Evolutionary conservation across 2,888 invertebrate genomes (phyloP), one percentile per base, ranked within the genome.

Genomic region (Emmelina monodactyla): DNA sequence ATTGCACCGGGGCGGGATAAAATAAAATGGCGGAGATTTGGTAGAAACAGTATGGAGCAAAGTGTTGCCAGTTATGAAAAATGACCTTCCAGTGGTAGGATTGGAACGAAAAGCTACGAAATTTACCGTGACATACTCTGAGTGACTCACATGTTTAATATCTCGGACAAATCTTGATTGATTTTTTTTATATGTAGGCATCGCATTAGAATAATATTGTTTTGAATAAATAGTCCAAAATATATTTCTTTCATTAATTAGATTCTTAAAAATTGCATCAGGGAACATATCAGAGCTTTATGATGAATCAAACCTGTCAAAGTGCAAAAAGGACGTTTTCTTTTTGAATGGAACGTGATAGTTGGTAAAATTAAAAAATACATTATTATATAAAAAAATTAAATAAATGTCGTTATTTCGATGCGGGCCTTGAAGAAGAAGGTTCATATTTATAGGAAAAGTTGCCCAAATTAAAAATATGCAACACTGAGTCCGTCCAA

Each of bases 1-100:
- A 34, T 34, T 34, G 34, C 34, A 16, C 25, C 34, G 28, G 14
- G 16, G 34, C 19, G 29, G 9, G 29, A 29, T 29, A 29, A 29
- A 11, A 29, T 29, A 29, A 29, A 29, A 29, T 29, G 6, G 7
- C 14, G 29, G 29, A 29, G 13, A 29, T 29, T 29, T 29, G 29
- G 29, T 29, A 29, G 29, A 14, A 29, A 29, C 29, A 29, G 29
- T 14, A 14, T 29, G 29, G 29, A 29, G 29, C 14, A 11, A 29
- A 29, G 29, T 29, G 29, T 29, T 29, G 29, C 29, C 14, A 13
- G 29, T 29, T 12, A 29, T 29, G 29, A 29, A 29, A 14, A 29
- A 29, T 29, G 14, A 29, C 14, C 7, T 29, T 29, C 29, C 11
- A 29, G 14, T 29, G 29, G 29, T 29, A 29, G 29, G 29, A 9